These are phyloP conservation scores for Plutella xylostella DNA, from an alignment of 2,888 invertebrate species.

Conservation along the genomic window DNA sequence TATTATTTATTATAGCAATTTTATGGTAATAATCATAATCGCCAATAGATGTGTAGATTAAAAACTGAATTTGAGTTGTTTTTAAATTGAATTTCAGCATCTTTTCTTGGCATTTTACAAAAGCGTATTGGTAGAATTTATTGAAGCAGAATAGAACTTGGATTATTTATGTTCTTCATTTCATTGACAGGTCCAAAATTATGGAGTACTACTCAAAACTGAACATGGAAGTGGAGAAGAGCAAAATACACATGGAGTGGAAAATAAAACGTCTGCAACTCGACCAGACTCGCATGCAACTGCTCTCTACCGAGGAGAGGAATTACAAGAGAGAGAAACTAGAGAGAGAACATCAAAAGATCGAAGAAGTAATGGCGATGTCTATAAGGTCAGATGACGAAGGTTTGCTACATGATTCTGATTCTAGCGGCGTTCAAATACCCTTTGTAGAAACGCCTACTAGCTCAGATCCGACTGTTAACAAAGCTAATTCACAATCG, in stretches of 20 bases:
- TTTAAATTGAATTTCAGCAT: too few relatives aligned
- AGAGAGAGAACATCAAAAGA: conserved; percentile 46
- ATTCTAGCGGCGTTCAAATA: conserved; percentile 12
- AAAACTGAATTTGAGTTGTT: too few relatives aligned
- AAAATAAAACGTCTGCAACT: conserved; percentile 60
- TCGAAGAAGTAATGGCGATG: conserved; percentile 46
- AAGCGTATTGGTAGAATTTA: too few relatives aligned
- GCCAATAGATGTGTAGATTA: too few relatives aligned
- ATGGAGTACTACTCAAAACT: conserved; percentile 75
- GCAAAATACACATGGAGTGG: conserved; percentile 68
- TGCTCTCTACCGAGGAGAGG: conserved; percentile 60
- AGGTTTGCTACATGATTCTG: conserved; percentile 26
- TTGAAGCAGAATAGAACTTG: too few relatives aligned
- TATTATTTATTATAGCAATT: too few relatives aligned
- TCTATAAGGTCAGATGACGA: conserved; percentile 38
- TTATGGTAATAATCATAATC: too few relatives aligned
- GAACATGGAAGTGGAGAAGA: conserved; percentile 69
- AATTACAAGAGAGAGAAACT: conserved; percentile 68
- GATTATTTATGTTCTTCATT: too few relatives aligned
- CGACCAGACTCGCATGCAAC: conserved; percentile 52
- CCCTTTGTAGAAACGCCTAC: conserved; percentile 8
- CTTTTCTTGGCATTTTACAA: too few relatives aligned
- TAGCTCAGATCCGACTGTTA: conserved; percentile 15
- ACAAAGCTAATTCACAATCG: conserved; percentile 27
- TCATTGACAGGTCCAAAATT: conserved; percentile 69